Evolutionary conservation across 2,113 vertebrate genomes (phyloP), one percentile per base, ranked within the genome.

Genomic region (Eleginops maclovinus): DNA sequence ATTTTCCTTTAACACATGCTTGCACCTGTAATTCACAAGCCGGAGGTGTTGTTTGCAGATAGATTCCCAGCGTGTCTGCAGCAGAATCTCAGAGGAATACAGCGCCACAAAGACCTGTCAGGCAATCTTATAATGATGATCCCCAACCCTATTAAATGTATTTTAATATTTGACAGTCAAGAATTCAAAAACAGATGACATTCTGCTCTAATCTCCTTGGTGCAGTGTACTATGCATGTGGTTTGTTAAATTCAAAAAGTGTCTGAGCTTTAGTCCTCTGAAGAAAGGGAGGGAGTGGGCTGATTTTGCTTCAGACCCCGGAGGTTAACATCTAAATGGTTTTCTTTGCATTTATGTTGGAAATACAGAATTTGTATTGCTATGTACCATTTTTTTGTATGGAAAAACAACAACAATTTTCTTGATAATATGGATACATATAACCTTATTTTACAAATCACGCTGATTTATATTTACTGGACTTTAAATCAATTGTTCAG

Each of bases 91-190:
- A 61, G 53, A 83, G 69, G 77, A 84, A n/a, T 75, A 41, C 36
- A 2, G 66, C 47, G 31, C 28, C 63, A 91, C 82, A 87, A 82
- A 87, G 85, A 71, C 59, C 82, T 67, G 78, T 85, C 85, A 83
- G 79, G 74, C 61, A 78, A 81, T 79, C 87, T 81, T 70, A 70
- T 77, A 64, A 80, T 74, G 61, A 87, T 70, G 70, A 89, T 87
- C 66, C n/a, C 46, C 67, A 68, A 88, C 66, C 17, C 47, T 63
- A 71, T 77, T 69, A 79, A 77, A 89, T 79, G 84, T 89, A 77
- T 86, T 90, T 88, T 86, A 90, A 87, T 86, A 85, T 88, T 86
- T 91, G 81, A 66, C 72, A 82, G 89, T 90, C 85, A 72, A 86
- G 67, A 85, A 79, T 80, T 82, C 83, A 47, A 58, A 60, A 51